Percentiles rank a stretch among this genome's conserved stretches.
phyloP scores from a whole-genome alignment of 2,797 vertebrate species.

The Sebastes trivittatus region DNA sequence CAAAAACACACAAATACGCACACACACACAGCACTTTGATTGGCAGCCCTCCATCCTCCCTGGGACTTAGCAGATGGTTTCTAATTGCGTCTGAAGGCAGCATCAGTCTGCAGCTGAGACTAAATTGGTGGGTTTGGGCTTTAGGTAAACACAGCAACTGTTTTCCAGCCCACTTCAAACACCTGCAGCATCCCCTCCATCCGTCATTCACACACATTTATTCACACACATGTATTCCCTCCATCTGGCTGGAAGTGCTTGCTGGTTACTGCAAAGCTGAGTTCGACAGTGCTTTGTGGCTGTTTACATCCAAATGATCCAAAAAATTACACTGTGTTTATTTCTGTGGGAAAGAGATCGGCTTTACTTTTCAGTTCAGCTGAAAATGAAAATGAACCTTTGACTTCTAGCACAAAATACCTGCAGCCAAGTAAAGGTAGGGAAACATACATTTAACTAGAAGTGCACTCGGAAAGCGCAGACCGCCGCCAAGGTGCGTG shows the following conservation, averaged over 20 bases:
- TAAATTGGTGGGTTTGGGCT: constrained; percentile 34
- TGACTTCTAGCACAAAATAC: not conserved
- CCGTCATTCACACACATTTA: not conserved
- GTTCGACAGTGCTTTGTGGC: not conserved
- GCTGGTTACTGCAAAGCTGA: not conserved
- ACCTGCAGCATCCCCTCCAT: constrained; percentile 3
- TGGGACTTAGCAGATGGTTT: constrained; percentile 31
- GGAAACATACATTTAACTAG: not conserved
- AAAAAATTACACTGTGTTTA: not conserved
- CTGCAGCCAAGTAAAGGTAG: not conserved
- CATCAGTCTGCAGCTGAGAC: constrained; percentile 21
- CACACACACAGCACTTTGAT: not conserved
- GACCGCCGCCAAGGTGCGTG: accelerated
- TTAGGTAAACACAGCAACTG: constrained; percentile 26
- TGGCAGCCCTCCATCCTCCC: constrained; percentile 9
- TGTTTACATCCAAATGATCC: not conserved
- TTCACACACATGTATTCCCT: not conserved
- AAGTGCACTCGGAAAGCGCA: too few species aligned
- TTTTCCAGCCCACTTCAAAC: constrained; percentile 35
- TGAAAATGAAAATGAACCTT: not conserved
- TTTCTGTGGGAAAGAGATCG: not conserved
- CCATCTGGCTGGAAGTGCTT: not conserved
- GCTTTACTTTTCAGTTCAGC: not conserved
- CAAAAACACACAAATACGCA: not conserved
- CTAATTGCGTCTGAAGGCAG: constrained; percentile 38